Evolutionary conservation across 2,888 invertebrate genomes (phyloP), one percentile per base, ranked within the genome.

Genomic region (Lasioglossum pauxillum): DNA sequence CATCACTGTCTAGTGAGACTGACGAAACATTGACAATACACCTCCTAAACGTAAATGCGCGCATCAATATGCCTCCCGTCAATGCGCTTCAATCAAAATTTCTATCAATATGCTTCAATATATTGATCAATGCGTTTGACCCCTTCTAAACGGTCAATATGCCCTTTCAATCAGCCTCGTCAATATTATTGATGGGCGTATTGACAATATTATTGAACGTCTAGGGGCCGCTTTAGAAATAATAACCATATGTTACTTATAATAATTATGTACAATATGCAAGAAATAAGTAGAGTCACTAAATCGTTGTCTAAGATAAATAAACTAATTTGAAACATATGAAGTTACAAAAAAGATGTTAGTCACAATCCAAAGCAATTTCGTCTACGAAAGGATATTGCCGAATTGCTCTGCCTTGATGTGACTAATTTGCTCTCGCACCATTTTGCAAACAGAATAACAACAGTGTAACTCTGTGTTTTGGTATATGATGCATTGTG

Each of bases 351-450:
- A 57, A 57, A n/a, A 23, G 8, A 67, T 93, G 91, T 93, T 77
- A 87, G 79, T 78, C 89, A 90, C 89, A 86, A 90, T 92, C 92
- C 92, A 92, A 93, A 93, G 91, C 90, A 73, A 87, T 79, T 14
- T 14, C 67, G 85, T 84, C n/a, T 14, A 27, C 75, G 80, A 64
- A 82, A 16, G 1, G 1, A 27, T 60, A 27, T 35, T 12, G 71
- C 82, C 88, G 88, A 90, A 71, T 75, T 74, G 89, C 91, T 93
- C 91, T 93, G 92, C 91, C 80, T 46, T 16, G 44, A 91, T 90
- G 16, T 16, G 31, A 16, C 27, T 90, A 89, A 60, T 77, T 86
- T 88, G 23, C 71, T 93, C 35, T 93, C 16, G 93, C 93, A 92
- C 89, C 90, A 88, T 12, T 10, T n/a, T 10, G 14, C 1, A 4